Conservation (phyloP, 2,797 vertebrate genomes). For the Acanthis flammea region DNA sequence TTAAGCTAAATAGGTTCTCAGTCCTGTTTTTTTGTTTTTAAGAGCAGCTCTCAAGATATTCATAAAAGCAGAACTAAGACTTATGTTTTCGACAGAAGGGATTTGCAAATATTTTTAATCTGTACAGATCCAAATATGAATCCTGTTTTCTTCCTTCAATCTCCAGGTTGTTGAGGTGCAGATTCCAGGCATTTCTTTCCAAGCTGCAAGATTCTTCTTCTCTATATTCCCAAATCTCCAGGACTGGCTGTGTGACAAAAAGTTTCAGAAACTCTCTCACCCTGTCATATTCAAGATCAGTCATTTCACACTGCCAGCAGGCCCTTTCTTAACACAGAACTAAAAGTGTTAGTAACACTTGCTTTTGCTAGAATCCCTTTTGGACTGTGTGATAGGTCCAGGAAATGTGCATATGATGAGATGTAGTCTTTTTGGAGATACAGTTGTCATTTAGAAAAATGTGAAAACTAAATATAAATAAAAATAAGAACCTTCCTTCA, state of each 20-base stretch:
- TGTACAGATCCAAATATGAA: neutral
- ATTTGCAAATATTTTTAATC: neutral
- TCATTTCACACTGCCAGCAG: neutral
- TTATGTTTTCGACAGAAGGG: neutral
- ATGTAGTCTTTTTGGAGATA: neutral
- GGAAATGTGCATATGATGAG: neutral
- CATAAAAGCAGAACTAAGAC: neutral
- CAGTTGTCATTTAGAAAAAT: neutral
- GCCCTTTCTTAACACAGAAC: neutral
- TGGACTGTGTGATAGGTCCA: neutral
- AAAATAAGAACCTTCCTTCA: neutral
- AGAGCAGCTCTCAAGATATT: neutral
- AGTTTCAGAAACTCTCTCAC: neutral
- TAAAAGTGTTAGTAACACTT: slow-evolving; percentile 7
- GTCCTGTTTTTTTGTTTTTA: neutral
- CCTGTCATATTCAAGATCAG: neutral
- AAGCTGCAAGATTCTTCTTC: neutral
- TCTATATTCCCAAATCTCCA: neutral
- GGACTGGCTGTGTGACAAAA: neutral
- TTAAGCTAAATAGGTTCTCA: neutral
- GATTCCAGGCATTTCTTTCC: neutral
- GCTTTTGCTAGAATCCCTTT: slow-evolving; percentile 3
- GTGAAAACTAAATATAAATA: neutral
- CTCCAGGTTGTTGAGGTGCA: neutral
- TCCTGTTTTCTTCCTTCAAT: neutral